Percentiles rank a stretch among this genome's conserved stretches.
Evolutionary conservation across 2,888 invertebrate species (phyloP).

Genomic region (Agrotis ipsilon): DNA sequence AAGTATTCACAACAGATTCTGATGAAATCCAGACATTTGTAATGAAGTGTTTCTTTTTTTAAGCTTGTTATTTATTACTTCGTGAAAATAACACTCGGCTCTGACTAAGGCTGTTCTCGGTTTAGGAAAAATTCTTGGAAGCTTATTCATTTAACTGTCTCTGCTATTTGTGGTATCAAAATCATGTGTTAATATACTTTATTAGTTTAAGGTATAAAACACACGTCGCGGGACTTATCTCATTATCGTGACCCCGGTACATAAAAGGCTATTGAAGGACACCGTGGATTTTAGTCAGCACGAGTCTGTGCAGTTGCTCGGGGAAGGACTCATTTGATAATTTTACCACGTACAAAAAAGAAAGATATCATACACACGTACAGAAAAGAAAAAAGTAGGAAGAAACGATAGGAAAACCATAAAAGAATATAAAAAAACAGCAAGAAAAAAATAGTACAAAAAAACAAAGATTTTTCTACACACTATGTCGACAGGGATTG

Average conservation of each 20-base stretch:
- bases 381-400: conserved; percentile 5
- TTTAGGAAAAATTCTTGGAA: conserved; percentile 28
- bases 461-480: neutral
- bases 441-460: neutral
- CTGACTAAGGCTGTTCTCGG: conserved; percentile 23
- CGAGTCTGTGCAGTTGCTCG: too few relatives aligned
- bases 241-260: too few relatives aligned
- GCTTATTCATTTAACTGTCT: conserved; percentile 14
- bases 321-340: too few relatives aligned
- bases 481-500: neutral
- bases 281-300: too few relatives aligned
- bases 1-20: conserved; percentile 33
- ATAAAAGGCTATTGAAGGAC: too few relatives aligned
- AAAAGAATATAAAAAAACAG: conserved; percentile 3
- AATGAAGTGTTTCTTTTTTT: conserved; percentile 57
- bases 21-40: conserved; percentile 48
- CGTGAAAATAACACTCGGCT: conserved; percentile 21
- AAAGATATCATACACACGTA: neutral
- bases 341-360: too few relatives aligned
- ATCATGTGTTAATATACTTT: neutral
- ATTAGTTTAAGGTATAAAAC: too few relatives aligned
- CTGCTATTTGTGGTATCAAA: neutral
- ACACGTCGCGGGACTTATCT: too few relatives aligned
- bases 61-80: conserved; percentile 53
- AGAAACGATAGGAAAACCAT: neutral